A percentile compares a stretch with the other conserved stretches of the same genome.
Conservation (phyloP, 2,888 invertebrate genomes). For the Cylloceria caligata region DNA sequence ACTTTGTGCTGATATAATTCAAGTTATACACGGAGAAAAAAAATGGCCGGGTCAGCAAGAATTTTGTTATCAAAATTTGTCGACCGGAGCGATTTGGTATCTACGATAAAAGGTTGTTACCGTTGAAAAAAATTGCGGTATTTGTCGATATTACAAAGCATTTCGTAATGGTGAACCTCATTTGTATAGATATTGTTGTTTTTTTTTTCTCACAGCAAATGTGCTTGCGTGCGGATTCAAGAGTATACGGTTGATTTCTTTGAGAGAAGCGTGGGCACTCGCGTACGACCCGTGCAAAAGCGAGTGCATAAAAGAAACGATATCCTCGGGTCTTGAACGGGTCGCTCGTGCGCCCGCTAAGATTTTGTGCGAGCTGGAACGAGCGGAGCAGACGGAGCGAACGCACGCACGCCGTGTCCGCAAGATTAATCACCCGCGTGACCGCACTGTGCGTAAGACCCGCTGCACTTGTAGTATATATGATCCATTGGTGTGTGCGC, state of each 20-base stretch:
- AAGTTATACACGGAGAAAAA: no score
- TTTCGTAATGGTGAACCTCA: neutral
- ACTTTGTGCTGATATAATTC: no score
- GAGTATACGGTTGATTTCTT: slow-evolving; percentile 11
- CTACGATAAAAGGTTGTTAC: no score
- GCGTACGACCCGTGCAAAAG: slow-evolving; percentile 34
- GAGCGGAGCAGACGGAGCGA: slow-evolving; percentile 32
- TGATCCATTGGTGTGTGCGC: neutral
- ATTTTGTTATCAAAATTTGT: no score
- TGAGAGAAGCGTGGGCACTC: slow-evolving; percentile 31
- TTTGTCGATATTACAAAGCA: neutral
- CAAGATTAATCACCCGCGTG: slow-evolving; percentile 76
- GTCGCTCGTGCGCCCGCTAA: slow-evolving; percentile 45
- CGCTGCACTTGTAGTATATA: slow-evolving; percentile 45
- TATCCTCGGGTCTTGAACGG: slow-evolving; percentile 42
- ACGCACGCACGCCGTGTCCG: slow-evolving; percentile 67
- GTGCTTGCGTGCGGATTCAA: slow-evolving; percentile 9
- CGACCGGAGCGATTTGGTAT: no score
- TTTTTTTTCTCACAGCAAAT: neutral
- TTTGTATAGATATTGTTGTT: neutral
- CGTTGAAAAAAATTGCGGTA: neutral
- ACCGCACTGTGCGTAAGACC: slow-evolving; percentile 71
- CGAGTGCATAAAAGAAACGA: slow-evolving; percentile 53
- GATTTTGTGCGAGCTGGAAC: slow-evolving; percentile 51
- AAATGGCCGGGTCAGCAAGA: no score